Percentiles rank a stretch among this genome's conserved stretches.
Conservation (phyloP, 2,113 vertebrate species). For the Kryptolebias marmoratus region DNA sequence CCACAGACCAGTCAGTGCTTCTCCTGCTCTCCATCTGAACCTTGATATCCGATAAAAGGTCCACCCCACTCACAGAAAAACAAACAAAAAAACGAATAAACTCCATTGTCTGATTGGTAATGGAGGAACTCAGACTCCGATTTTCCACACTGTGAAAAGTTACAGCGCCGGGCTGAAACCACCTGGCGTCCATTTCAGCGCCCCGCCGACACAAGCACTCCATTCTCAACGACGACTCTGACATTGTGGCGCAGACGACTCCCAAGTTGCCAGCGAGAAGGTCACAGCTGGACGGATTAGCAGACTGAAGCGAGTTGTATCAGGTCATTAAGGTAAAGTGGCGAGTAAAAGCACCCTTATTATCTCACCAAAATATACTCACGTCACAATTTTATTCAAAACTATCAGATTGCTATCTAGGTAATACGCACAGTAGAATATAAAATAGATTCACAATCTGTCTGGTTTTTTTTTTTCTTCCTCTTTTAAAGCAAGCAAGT, state of each 20-base stretch:
- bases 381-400: conserved; percentile 61
- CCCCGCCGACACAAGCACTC: conserved; percentile 65
- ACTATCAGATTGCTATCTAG: conserved; percentile 72
- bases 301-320: conserved; percentile 57
- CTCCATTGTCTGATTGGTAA: conserved; percentile 61
- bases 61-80: conserved; percentile 49
- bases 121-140: conserved; percentile 50
- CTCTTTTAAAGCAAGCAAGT: conserved; percentile 56
- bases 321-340: conserved; percentile 76
- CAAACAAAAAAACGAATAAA: conserved; percentile 57
- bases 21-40: conserved; percentile 53
- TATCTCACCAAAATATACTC: conserved; percentile 62
- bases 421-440: conserved; percentile 72
- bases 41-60: conserved; percentile 62
- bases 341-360: conserved; percentile 76
- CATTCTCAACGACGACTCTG: conserved; percentile 51
- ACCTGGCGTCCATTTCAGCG: conserved; percentile 21
- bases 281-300: conserved; percentile 49
- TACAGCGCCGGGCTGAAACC: conserved; percentile 46
- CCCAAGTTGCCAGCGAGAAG: conserved; percentile 50
- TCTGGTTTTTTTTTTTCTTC: conserved; percentile 37
- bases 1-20: conserved; percentile 71
- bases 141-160: conserved; percentile 61
- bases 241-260: conserved; percentile 62
- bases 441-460: conserved; percentile 75